A percentile compares a stretch with the other conserved stretches of the same genome.
phyloP scores from a whole-genome alignment of 2,888 invertebrate species.

The Meganola albula region DNA sequence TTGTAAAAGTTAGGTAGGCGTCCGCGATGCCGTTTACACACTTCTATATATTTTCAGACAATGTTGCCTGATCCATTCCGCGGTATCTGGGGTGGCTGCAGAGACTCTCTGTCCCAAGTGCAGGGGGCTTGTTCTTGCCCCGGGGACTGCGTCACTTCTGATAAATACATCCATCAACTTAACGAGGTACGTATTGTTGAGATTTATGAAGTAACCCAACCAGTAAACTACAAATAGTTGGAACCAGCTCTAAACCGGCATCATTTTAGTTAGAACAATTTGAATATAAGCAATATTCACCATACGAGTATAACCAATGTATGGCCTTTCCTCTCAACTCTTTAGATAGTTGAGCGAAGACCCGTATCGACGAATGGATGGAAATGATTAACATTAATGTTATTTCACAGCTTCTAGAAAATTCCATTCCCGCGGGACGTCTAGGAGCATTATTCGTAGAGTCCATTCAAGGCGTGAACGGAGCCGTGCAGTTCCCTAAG shows the following conservation, averaged over 20 bases:
- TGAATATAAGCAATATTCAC: no score
- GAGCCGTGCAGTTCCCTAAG: conserved; percentile 94
- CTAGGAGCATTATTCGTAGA: conserved; percentile 96
- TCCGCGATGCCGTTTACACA: no score
- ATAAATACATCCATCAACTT: conserved; percentile 90
- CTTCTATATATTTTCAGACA: no score
- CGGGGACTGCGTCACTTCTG: conserved; percentile 83
- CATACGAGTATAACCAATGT: no score
- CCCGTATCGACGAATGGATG: no score
- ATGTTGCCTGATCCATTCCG: conserved; percentile 95
- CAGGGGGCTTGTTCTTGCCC: conserved; percentile 82
- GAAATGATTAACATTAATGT: not conserved
- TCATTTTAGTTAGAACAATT: no score
- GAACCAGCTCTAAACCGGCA: no score
- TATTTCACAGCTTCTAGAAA: conserved; percentile 80
- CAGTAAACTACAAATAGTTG: no score
- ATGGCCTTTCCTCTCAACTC: no score
- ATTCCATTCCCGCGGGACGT: conserved; percentile 85
- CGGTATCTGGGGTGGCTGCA: conserved; percentile 96
- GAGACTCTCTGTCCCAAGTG: conserved; percentile 91
- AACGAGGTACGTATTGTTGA: conserved; percentile 71
- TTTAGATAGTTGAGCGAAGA: no score
- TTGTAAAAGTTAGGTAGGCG: no score
- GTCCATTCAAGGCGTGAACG: conserved; percentile 97
- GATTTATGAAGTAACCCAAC: no score